These are phyloP conservation scores for Galago senegalensis DNA, from an alignment of 2,797 vertebrate genomes.

Conservation along the genomic window DNA sequence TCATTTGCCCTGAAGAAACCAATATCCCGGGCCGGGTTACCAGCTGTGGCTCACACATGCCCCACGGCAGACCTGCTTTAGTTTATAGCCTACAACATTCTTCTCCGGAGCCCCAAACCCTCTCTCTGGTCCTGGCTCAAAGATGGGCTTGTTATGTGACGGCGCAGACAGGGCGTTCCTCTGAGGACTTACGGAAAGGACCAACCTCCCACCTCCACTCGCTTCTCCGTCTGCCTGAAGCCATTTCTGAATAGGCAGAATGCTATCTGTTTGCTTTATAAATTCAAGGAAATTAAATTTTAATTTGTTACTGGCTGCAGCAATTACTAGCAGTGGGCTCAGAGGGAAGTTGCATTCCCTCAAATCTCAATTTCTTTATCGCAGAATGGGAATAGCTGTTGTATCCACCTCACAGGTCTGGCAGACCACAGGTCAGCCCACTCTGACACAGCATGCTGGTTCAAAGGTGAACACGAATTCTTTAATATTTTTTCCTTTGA, in stretches of 20 bases:
- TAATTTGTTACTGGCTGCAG: neutral
- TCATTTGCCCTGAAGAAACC: conserved; percentile 76
- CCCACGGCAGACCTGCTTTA: conserved; percentile 50
- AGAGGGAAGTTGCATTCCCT: conserved; percentile 1
- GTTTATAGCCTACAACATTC: conserved; percentile 31
- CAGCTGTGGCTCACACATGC: conserved; percentile 18
- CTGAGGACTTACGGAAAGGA: neutral
- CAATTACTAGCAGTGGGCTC: neutral
- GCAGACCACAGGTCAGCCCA: neutral
- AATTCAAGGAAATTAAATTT: conserved; percentile 63
- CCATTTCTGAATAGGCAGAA: conserved; percentile 28
- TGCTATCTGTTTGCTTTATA: conserved; percentile 27
- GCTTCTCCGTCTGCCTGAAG: neutral
- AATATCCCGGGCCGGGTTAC: conserved; percentile 68
- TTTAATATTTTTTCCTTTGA: neutral
- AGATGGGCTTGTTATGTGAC: neutral
- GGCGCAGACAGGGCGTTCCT: no score
- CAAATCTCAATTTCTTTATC: conserved; percentile 37
- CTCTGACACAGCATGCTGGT: no score
- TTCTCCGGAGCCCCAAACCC: neutral
- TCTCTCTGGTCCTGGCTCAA: conserved; percentile 27
- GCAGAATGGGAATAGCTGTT: conserved; percentile 43
- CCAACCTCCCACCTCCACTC: neutral
- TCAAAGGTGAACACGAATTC: neutral
- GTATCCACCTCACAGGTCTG: neutral